Percentiles rank a stretch among this genome's conserved stretches.
Evolutionary conservation across 1,140 invertebrate species (phyloP).

Genomic region (Eurosta solidaginis): DNA sequence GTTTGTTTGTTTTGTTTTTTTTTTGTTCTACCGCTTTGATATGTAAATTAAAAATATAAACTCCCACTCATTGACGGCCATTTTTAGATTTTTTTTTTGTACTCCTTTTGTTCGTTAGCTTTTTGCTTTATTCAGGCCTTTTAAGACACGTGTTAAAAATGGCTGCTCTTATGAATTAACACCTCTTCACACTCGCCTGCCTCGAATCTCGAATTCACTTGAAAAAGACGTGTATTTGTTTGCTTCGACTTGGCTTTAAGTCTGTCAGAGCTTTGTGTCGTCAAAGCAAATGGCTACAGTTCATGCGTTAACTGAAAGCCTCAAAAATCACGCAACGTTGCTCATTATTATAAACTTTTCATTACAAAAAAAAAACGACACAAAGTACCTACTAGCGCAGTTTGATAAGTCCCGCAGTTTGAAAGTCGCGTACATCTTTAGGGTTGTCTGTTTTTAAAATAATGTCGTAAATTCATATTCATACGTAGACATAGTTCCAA

Average conservation of each 20-base stretch:
- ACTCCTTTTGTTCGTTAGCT: not conserved
- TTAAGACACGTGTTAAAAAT: not conserved
- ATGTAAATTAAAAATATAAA: constrained; percentile 6
- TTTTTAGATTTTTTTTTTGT: not conserved
- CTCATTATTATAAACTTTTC: not conserved
- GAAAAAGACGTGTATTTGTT: too few relatives aligned
- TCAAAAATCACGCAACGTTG: constrained; percentile 17
- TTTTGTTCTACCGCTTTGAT: not conserved
- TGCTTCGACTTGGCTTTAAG: too few relatives aligned
- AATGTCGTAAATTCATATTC: too few relatives aligned
- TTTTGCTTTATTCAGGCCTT: not conserved
- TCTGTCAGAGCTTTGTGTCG: not conserved
- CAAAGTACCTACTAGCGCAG: too few relatives aligned
- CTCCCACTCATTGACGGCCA: not conserved
- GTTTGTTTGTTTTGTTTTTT: not conserved
- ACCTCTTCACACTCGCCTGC: not conserved
- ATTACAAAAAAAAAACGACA: not conserved
- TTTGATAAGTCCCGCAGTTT: too few relatives aligned
- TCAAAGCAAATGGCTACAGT: constrained; percentile 18
- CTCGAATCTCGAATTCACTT: too few relatives aligned
- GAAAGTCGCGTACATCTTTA: too few relatives aligned
- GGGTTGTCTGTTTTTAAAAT: too few relatives aligned
- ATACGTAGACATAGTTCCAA: too few relatives aligned
- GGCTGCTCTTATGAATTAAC: not conserved
- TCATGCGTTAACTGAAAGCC: not conserved